Conservation (phyloP, 2,113 vertebrate genomes). For the Notechis scutatus region DNA sequence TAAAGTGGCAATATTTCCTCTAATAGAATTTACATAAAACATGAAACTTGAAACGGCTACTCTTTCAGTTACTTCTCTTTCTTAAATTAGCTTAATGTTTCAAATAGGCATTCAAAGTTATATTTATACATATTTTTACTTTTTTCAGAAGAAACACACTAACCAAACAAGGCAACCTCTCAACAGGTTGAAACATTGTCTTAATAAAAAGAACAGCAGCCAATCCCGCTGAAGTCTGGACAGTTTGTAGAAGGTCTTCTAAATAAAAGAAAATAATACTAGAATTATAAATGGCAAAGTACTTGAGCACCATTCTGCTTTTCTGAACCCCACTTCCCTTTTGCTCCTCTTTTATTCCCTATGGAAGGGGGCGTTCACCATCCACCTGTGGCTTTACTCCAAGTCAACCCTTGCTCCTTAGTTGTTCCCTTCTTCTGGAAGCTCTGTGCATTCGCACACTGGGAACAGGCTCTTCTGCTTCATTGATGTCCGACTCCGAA, state of each 20-base stretch:
- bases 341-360: no score
- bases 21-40: background rate
- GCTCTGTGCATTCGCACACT: no score
- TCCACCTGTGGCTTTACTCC: no score
- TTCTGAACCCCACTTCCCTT: background rate
- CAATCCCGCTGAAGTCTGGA: slow-evolving; percentile 89
- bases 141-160: slow-evolving; percentile 57
- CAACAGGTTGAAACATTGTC: slow-evolving; percentile 75
- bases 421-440: no score
- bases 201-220: slow-evolving; percentile 82
- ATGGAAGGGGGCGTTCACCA: no score
- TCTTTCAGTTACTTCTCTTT: background rate
- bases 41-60: background rate
- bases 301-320: background rate
- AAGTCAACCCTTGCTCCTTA: no score
- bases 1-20: background rate
- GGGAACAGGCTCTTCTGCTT: no score
- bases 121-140: background rate
- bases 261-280: background rate
- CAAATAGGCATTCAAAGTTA: background rate
- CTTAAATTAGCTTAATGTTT: background rate
- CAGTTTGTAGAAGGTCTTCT: slow-evolving; percentile 86
- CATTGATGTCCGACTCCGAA: no score
- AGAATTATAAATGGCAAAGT: background rate
- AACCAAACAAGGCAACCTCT: slow-evolving; percentile 80